These are phyloP conservation scores for Tiliacea aurago DNA, from an alignment of 2,888 invertebrate species.

Conservation along the genomic window DNA sequence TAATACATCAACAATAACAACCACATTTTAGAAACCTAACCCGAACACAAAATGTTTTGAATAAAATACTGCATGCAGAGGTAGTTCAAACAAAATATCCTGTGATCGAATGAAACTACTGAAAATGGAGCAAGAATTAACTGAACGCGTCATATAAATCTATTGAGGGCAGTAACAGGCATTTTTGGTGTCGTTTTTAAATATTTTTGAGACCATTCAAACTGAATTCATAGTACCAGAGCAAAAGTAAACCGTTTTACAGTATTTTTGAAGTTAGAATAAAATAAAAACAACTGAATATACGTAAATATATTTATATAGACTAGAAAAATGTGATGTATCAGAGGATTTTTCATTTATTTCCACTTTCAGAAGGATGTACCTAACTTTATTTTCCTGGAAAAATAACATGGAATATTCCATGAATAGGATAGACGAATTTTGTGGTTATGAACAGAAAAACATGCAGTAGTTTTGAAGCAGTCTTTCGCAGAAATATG, in stretches of 20 bases:
- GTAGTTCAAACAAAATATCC: constrained; percentile 28
- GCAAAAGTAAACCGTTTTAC: constrained; percentile 26
- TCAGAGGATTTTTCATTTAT: not conserved
- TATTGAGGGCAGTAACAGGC: constrained; percentile 44
- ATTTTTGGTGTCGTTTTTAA: constrained; percentile 24
- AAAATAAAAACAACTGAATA: constrained; percentile 5
- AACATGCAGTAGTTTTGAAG: not conserved
- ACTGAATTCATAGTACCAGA: constrained; percentile 29
- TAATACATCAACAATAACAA: not conserved
- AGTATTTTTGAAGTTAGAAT: constrained; percentile 9
- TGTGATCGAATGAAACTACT: constrained; percentile 34
- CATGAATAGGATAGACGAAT: not conserved
- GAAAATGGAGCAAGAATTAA: constrained; percentile 39
- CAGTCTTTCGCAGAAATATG: not conserved
- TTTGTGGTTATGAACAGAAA: not conserved
- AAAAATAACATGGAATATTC: too few species aligned
- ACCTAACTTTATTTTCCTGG: not conserved
- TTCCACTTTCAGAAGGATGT: not conserved
- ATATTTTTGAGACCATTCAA: constrained; percentile 37
- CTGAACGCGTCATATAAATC: constrained; percentile 42
- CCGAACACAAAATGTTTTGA: constrained; percentile 10
- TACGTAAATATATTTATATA: too few species aligned
- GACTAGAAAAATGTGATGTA: not conserved
- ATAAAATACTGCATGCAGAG: constrained; percentile 41
- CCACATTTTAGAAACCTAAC: not conserved